phyloP scores from a whole-genome alignment of 2,113 vertebrate genomes.

The Calidris pugnax region DNA sequence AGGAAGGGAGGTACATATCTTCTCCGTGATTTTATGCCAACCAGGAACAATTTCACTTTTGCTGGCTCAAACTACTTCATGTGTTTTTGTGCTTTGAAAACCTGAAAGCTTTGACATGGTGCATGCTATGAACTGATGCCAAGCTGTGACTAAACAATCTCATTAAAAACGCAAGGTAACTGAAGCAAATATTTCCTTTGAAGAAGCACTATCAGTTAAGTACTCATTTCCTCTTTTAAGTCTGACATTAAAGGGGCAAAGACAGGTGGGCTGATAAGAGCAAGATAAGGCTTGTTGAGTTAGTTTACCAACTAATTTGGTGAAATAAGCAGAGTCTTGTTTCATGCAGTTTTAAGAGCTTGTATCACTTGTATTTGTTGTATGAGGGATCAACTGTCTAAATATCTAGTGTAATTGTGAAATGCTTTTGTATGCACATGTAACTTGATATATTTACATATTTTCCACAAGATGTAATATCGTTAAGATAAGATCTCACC shows the following conservation, averaged over 20 bases:
- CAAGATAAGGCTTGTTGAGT: slow-evolving; percentile 49
- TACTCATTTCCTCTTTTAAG: slow-evolving; percentile 62
- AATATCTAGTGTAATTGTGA: slow-evolving; percentile 24
- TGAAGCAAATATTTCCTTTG: slow-evolving; percentile 66
- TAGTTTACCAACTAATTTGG: slow-evolving; percentile 45
- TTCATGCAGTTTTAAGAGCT: slow-evolving; percentile 27
- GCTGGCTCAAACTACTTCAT: not conserved
- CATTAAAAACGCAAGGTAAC: slow-evolving; percentile 60
- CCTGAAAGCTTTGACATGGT: slow-evolving; percentile 32
- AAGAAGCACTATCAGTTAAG: slow-evolving; percentile 60
- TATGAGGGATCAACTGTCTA: slow-evolving; percentile 1
- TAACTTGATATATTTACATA: slow-evolving; percentile 55
- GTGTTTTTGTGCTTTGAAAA: slow-evolving; percentile 34
- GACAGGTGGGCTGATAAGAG: slow-evolving; percentile 62
- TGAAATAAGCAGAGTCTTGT: not conserved
- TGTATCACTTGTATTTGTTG: slow-evolving; percentile 25
- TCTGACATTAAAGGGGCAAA: slow-evolving; percentile 53
- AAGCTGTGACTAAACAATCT: slow-evolving; percentile 48
- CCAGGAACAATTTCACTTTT: slow-evolving; percentile 31
- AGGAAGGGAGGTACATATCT: not conserved
- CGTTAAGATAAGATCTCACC: slow-evolving; percentile 44
- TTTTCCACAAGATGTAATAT: slow-evolving; percentile 33
- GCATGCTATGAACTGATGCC: slow-evolving; percentile 47
- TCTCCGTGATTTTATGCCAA: not conserved
- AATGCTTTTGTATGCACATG: slow-evolving; percentile 13